These are phyloP conservation scores for Scortum barcoo DNA, from an alignment of 2,113 vertebrate species.

Conservation along the genomic window DNA sequence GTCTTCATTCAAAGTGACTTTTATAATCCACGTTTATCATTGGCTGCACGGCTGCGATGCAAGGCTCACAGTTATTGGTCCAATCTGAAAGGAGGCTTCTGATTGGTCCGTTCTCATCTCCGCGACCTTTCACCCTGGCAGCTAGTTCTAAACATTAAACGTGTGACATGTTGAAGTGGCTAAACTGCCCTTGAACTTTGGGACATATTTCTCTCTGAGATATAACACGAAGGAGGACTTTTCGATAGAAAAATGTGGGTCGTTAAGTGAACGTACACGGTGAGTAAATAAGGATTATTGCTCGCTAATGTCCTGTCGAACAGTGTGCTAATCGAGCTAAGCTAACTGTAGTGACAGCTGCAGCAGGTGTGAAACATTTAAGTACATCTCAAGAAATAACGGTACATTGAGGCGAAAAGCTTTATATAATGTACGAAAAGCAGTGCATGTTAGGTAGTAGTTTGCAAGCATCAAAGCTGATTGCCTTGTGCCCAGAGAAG, in stretches of 20 bases:
- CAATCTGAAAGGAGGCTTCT: background rate
- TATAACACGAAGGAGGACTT: background rate
- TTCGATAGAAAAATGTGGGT: background rate
- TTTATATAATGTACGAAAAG: background rate
- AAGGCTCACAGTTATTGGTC: constrained; percentile 25
- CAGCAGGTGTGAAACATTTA: background rate
- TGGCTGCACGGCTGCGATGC: background rate
- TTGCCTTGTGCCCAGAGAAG: background rate
- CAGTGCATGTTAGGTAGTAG: background rate
- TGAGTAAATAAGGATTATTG: constrained; percentile 17
- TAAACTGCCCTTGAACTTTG: constrained; percentile 41
- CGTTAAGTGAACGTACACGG: constrained; percentile 14
- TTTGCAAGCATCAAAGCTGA: background rate
- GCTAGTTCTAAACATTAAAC: constrained; percentile 27
- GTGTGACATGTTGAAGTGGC: background rate
- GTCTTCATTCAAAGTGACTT: background rate
- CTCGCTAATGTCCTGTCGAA: background rate
- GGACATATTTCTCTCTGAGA: background rate
- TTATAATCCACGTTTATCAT: background rate
- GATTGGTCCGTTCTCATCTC: constrained; percentile 39
- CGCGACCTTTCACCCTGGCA: background rate
- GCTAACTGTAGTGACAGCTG: background rate
- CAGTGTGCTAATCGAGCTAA: constrained; percentile 24
- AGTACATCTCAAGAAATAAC: background rate
- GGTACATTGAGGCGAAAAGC: background rate